These are phyloP conservation scores for Carcinoscorpius rotundicauda DNA, from an alignment of 1,140 invertebrate species.

Conservation along the genomic window DNA sequence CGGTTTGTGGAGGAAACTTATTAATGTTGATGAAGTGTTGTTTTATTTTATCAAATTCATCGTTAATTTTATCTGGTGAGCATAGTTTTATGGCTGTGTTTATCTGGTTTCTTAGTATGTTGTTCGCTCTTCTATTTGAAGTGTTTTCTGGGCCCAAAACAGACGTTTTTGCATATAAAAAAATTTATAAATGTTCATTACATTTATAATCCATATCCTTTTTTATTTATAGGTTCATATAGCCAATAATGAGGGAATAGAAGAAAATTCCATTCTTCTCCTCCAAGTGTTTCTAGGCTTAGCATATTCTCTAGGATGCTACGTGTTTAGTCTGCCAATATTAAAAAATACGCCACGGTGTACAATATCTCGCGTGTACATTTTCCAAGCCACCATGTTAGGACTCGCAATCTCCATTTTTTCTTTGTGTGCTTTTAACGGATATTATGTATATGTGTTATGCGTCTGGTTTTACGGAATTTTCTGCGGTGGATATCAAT, in stretches of 20 bases:
- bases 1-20: no score
- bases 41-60: no score
- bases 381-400: constrained; percentile 65
- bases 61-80: no score
- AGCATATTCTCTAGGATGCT: constrained; percentile 63
- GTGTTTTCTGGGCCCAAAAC: no score
- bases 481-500: constrained; percentile 46
- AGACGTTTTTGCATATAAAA: no score
- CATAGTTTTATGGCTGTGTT: no score
- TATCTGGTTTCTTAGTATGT: no score
- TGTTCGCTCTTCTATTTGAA: no score
- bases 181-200: no score
- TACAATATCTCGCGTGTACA: constrained; percentile 69
- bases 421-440: constrained; percentile 55
- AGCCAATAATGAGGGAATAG: constrained; percentile 6
- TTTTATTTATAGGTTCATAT: constrained; percentile 11
- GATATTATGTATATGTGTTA: constrained; percentile 61
- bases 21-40: no score
- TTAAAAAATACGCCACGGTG: constrained; percentile 62
- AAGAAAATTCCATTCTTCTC: constrained; percentile 6
- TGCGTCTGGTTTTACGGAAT: constrained; percentile 49
- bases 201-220: not conserved
- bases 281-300: constrained; percentile 42
- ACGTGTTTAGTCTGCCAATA: constrained; percentile 59
- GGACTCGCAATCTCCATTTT: constrained; percentile 61